Conservation (phyloP, 2,888 invertebrate genomes). For the Platycnemis pennipes region DNA sequence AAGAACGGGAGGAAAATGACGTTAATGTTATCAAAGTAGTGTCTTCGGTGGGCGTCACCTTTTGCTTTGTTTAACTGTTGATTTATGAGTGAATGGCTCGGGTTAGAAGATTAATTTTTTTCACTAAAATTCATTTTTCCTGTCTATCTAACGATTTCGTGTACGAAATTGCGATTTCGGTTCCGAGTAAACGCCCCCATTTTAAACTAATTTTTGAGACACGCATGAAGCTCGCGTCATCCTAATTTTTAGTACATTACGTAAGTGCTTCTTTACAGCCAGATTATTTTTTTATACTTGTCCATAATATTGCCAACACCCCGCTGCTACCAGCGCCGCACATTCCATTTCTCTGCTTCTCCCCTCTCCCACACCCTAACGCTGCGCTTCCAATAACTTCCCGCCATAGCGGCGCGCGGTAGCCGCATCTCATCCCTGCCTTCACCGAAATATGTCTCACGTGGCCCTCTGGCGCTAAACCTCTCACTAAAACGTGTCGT, state of each 20-base stretch:
- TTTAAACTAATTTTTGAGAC: background rate
- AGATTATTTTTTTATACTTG: background rate
- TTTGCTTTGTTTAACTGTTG: too few species aligned
- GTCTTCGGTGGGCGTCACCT: too few species aligned
- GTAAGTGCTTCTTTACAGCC: background rate
- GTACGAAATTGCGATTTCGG: background rate
- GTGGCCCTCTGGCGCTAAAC: constrained; percentile 18
- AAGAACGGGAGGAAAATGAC: too few species aligned
- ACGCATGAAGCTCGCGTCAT: background rate
- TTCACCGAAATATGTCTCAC: constrained; percentile 44
- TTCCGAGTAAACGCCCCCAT: background rate
- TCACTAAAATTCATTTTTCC: too few species aligned
- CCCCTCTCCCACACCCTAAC: background rate
- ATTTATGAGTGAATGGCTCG: too few species aligned
- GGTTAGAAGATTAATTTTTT: too few species aligned
- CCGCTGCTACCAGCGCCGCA: background rate
- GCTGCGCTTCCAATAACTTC: constrained; percentile 31
- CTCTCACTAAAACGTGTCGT: constrained; percentile 40
- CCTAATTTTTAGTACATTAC: background rate
- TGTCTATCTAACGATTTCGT: too few species aligned
- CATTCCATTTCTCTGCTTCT: too few species aligned
- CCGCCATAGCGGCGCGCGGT: background rate
- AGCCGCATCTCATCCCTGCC: background rate
- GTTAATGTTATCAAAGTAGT: too few species aligned
- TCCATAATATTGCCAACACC: background rate